phyloP scores from a whole-genome alignment of 2,888 invertebrate genomes.

The Acanthosepion esculentum region DNA sequence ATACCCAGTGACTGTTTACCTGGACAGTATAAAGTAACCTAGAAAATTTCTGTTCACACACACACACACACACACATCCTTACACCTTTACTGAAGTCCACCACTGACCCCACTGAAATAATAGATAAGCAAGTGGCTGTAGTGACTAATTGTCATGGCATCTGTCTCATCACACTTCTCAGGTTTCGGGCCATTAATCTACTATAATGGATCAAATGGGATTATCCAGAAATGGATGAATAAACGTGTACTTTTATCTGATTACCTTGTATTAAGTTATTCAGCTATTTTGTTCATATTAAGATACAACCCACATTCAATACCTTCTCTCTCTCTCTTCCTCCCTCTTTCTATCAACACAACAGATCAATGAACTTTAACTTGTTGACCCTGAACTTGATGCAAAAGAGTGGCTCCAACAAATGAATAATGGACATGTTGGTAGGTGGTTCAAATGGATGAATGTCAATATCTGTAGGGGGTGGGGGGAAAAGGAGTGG shows the following conservation, averaged over 20 bases:
- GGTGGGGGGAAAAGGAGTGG: neutral
- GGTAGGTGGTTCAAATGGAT: conserved; percentile 17
- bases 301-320: neutral
- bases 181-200: neutral
- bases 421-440: neutral
- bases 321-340: neutral
- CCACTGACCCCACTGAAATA: too few relatives aligned
- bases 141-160: neutral
- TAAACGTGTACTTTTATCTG: neutral
- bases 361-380: neutral
- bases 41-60: too few relatives aligned
- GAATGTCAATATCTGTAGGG: neutral
- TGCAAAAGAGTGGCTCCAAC: neutral
- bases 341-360: neutral
- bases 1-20: too few relatives aligned
- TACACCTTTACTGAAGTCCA: too few relatives aligned
- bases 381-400: conserved; percentile 33
- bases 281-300: neutral
- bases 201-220: neutral
- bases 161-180: neutral
- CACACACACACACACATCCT: too few relatives aligned
- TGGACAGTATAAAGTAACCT: too few relatives aligned
- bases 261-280: neutral
- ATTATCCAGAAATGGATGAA: neutral
- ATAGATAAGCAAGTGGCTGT: too few relatives aligned